Evolutionary conservation across 2,113 vertebrate species (phyloP), one percentile per base, ranked within the genome.

Genomic region (Brienomyrus brachyistius): DNA sequence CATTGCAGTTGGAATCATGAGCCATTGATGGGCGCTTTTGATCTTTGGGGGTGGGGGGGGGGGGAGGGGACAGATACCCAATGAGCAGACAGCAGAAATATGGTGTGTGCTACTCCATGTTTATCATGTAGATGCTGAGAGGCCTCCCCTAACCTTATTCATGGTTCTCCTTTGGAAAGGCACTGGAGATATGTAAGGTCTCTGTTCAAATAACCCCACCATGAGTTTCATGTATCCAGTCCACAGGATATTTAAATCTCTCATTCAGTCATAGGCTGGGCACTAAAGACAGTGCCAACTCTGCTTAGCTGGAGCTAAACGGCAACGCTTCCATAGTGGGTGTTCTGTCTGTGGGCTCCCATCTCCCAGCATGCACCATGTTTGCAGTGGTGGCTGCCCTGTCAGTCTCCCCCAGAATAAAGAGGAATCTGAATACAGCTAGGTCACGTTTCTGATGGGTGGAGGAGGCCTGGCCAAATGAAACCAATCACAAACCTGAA

Each of bases 291-390:
- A 23, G 43, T n/a, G 45, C 45, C 45, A 48, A 9, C 43, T 23
- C 45, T 10, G 21, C 82, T 23, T 48, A 48, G 43, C 82, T 48
- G 40, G 21, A 84, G 45, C 40, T 84, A 47, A 47, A 47, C 21
- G 1, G 45, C 8, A n/a, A 48, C 10, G 5, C 82, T 47, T 47
- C 43, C 23, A 48, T 43, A 45, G 8, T 82, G 77, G 35, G 40
- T n/a, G 82, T 47, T 84, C 82, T 48, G 80, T 83, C 21, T 84
- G 45, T 84, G 15, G 43, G 82, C 21, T 84, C 19, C 40, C 19
- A 45, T 83, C 80, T 83, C 80, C 82, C 82, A 84, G 40, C 82
- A 84, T 45, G 45, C 82, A 84, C 45, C 82, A 47, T 23, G 82
- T 10, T 21, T 8, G 19, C 82, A 47, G 82, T 40, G 5, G 13